Evolutionary conservation across 2,797 vertebrate species (phyloP).

Genomic region (Heterohyrax brucei): DNA sequence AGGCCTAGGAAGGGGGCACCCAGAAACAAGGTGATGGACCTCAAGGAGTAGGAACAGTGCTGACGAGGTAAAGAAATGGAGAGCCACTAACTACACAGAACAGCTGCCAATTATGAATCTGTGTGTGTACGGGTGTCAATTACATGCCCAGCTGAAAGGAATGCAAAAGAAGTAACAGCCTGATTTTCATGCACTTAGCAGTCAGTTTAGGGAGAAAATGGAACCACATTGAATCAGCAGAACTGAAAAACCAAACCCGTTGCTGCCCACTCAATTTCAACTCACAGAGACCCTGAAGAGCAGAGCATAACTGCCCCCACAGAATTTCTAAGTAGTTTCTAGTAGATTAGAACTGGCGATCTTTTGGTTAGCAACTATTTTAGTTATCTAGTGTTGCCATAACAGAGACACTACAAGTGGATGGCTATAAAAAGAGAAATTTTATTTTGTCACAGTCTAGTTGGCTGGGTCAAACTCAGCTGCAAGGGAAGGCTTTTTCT

Average conservation of each 20-base stretch:
- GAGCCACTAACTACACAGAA: not conserved
- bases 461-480: too few relatives aligned
- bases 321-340: too few relatives aligned
- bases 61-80: not conserved
- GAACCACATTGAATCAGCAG: not conserved
- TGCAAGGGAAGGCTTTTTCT: too few relatives aligned
- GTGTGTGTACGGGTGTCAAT: not conserved
- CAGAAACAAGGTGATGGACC: not conserved
- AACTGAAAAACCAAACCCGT: not conserved
- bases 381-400: too few relatives aligned
- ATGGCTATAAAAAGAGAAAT: too few relatives aligned
- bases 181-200: not conserved
- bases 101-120: not conserved
- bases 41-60: not conserved
- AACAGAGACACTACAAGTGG: too few relatives aligned
- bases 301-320: too few relatives aligned
- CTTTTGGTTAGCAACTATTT: too few relatives aligned
- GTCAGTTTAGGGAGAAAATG: not conserved
- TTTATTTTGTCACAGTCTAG: too few relatives aligned
- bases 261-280: too few relatives aligned
- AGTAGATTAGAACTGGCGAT: too few relatives aligned
- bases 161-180: conserved; percentile 1
- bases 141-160: not conserved
- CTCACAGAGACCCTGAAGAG: too few relatives aligned
- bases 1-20: not conserved